phyloP scores from a whole-genome alignment of 1,140 invertebrate species.

The Trichonephila clavipes region DNA sequence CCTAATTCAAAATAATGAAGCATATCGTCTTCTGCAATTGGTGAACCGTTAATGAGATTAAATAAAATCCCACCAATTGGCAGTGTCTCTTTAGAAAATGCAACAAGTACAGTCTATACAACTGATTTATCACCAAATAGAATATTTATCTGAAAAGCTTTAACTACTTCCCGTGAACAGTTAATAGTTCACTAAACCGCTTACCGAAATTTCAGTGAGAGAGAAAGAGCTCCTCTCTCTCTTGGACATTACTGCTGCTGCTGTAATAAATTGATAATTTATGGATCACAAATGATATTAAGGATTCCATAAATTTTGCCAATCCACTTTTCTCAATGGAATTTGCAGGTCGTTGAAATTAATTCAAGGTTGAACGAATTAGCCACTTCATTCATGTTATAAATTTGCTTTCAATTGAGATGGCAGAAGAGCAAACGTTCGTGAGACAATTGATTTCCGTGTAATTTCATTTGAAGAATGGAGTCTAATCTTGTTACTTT shows the following conservation, averaged over 20 bases:
- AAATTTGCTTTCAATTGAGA: conserved; percentile 20
- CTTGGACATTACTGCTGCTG: conserved; percentile 34
- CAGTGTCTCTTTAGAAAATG: too few relatives aligned
- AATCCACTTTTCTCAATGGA: conserved; percentile 37
- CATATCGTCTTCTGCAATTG: too few relatives aligned
- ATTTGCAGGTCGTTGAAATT: conserved; percentile 56
- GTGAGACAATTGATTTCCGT: background rate
- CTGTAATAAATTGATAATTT: conserved; percentile 43
- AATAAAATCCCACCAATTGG: too few relatives aligned
- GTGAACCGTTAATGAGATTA: too few relatives aligned
- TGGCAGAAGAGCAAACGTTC: conserved; percentile 13
- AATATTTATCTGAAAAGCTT: background rate
- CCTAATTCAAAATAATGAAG: too few relatives aligned
- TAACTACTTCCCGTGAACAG: conserved; percentile 1
- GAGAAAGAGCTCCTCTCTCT: conserved; percentile 2
- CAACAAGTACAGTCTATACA: too few relatives aligned
- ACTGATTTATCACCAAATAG: background rate
- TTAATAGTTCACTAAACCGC: background rate
- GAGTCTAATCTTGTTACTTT: conserved; percentile 17
- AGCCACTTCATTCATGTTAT: conserved; percentile 41
- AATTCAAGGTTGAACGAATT: conserved; percentile 55
- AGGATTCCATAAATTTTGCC: conserved; percentile 36
- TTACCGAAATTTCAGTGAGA: conserved; percentile 6
- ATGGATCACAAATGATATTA: conserved; percentile 37
- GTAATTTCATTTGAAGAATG: conserved; percentile 4